Conservation (phyloP, 2,797 vertebrate species). For the Nyctalus aviator region DNA sequence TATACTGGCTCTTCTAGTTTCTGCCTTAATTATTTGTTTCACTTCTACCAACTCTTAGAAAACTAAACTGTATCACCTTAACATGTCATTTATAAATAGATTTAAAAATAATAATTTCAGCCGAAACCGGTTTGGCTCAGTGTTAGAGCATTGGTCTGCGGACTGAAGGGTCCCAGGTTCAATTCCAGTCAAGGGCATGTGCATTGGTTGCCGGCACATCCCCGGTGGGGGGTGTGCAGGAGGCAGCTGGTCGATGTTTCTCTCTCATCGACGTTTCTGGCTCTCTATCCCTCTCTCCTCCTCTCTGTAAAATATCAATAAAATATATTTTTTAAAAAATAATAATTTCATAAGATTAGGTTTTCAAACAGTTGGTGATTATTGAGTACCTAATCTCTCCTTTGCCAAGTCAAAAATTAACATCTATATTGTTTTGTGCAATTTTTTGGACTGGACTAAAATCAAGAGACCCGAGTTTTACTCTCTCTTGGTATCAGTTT, state of each 20-base stretch:
- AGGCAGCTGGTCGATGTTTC: too few species aligned
- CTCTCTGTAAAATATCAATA: too few species aligned
- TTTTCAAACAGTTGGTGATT: constrained; percentile 19
- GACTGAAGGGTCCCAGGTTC: too few species aligned
- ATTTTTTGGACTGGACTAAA: neutral
- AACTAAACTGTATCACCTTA: constrained; percentile 48
- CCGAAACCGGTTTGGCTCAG: too few species aligned
- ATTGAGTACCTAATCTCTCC: neutral
- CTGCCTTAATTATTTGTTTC: constrained; percentile 29
- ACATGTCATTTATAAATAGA: constrained; percentile 19
- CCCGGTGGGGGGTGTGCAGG: too few species aligned
- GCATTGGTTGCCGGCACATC: too few species aligned
- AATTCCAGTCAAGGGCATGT: too few species aligned
- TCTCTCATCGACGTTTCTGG: too few species aligned
- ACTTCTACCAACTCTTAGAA: neutral
- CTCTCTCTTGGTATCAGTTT: neutral
- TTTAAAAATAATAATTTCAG: neutral
- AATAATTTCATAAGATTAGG: constrained; percentile 19
- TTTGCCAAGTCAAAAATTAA: constrained; percentile 14
- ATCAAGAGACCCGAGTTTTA: constrained; percentile 16
- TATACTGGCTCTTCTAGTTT: neutral
- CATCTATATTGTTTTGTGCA: constrained; percentile 16
- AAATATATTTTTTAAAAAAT: neutral
- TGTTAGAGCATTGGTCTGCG: too few species aligned
- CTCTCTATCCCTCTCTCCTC: too few species aligned